A percentile compares a stretch with the other conserved stretches of the same genome.
Evolutionary conservation across 2,797 vertebrate species (phyloP).

Genomic region (Clarias pachynema): DNA sequence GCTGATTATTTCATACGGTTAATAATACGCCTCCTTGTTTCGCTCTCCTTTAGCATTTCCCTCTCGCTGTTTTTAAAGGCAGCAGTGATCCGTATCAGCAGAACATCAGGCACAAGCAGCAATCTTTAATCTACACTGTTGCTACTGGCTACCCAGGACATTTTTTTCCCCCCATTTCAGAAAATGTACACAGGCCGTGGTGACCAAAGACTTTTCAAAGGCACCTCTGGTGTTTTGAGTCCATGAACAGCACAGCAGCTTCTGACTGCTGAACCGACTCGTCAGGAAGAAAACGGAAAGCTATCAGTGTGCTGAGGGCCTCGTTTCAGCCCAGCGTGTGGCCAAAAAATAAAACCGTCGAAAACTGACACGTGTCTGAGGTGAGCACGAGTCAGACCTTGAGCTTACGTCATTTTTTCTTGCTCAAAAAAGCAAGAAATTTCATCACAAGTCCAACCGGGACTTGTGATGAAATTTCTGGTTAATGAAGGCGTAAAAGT

Average conservation of each 20-base stretch:
- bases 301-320: neutral
- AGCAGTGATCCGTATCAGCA: conserved; percentile 3
- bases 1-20: neutral
- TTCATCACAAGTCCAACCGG: too few species aligned
- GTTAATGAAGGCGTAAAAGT: too few species aligned
- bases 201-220: neutral
- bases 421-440: neutral
- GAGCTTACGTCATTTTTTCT: neutral
- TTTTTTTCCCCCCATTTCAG: neutral
- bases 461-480: too few species aligned
- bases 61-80: neutral
- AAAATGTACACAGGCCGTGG: neutral
- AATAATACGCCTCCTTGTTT: neutral
- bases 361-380: neutral
- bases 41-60: neutral
- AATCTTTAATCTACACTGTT: neutral
- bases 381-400: neutral
- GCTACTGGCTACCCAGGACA: neutral
- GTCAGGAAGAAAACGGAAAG: neutral
- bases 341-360: neutral
- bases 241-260: neutral
- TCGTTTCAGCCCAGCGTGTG: neutral
- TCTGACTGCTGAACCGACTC: neutral
- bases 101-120: neutral
- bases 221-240: neutral